Conservation (phyloP, 2,797 vertebrate genomes). For the Pogonophryne albipinna region DNA sequence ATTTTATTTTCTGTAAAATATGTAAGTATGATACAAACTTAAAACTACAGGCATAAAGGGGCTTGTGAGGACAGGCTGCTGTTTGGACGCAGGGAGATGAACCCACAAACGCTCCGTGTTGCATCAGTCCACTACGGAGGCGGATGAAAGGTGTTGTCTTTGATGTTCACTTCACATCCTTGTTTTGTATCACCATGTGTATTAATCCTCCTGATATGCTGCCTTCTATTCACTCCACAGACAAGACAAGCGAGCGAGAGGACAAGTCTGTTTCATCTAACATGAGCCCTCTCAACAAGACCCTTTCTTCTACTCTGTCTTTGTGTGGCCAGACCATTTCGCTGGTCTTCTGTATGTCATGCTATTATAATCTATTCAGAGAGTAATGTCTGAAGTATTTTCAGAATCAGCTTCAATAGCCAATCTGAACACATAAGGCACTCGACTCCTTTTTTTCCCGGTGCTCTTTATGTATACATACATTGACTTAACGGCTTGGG, state of each 20-base stretch:
- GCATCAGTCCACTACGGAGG: slow-evolving; percentile 53
- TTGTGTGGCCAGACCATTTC: slow-evolving; percentile 22
- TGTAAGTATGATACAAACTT: background rate
- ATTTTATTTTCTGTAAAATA: too few relatives aligned
- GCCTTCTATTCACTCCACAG: slow-evolving; percentile 27
- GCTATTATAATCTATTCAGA: background rate
- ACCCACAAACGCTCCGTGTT: slow-evolving; percentile 54
- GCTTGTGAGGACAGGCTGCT: slow-evolving; percentile 1
- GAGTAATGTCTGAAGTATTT: too few relatives aligned
- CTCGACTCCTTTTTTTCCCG: too few relatives aligned
- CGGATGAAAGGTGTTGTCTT: slow-evolving; percentile 69
- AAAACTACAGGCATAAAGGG: slow-evolving; percentile 24
- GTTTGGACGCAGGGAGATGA: slow-evolving; percentile 29
- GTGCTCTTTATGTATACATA: too few relatives aligned
- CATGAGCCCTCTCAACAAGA: background rate
- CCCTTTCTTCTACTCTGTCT: background rate
- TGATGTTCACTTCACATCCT: slow-evolving; percentile 59
- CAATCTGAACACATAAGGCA: too few relatives aligned
- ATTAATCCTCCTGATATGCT: slow-evolving; percentile 49
- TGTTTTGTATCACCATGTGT: background rate
- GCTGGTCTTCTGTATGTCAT: background rate
- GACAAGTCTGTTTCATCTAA: slow-evolving; percentile 38
- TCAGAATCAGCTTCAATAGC: too few relatives aligned
- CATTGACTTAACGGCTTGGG: too few relatives aligned
- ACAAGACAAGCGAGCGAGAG: slow-evolving; percentile 16